Conservation (phyloP, 1,140 invertebrate species). For the Euwallacea similis region DNA sequence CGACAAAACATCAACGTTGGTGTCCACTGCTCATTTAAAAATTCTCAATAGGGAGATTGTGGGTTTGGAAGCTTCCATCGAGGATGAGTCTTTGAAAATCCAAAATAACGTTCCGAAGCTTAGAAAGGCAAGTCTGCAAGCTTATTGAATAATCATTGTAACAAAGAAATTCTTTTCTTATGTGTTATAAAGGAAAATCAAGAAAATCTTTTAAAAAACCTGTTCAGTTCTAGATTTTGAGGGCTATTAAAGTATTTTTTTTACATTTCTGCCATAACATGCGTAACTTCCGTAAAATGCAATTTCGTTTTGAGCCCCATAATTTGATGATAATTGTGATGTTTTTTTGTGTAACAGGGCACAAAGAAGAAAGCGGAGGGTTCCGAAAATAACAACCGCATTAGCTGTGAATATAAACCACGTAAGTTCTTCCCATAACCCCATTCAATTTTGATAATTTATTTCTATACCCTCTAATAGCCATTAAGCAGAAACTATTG, state of each 20-base stretch:
- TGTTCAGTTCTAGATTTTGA: too few species aligned
- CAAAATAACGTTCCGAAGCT: conserved; percentile 27
- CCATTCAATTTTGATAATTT: too few species aligned
- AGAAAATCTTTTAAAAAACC: too few species aligned
- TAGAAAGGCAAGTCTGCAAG: conserved; percentile 16
- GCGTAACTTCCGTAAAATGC: too few species aligned
- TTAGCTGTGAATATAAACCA: conserved; percentile 13
- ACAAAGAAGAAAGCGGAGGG: conserved; percentile 15
- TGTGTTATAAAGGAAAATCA: too few species aligned
- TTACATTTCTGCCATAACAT: too few species aligned
- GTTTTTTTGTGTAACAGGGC: conserved; percentile 10
- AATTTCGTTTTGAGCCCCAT: too few species aligned
- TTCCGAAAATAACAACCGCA: conserved; percentile 16
- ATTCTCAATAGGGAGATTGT: conserved; percentile 14
- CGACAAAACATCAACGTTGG: neutral
- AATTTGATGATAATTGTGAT: neutral
- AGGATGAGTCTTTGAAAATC: conserved; percentile 18
- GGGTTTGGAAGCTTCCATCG: conserved; percentile 14
- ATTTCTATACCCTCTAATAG: neutral
- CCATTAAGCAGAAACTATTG: neutral
- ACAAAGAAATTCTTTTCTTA: too few species aligned
- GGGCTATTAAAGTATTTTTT: too few species aligned
- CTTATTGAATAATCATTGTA: too few species aligned
- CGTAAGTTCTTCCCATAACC: neutral
- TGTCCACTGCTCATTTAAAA: neutral